Evolutionary conservation across 2,113 vertebrate genomes (phyloP).

Genomic region (Cyanoliseus patagonus): DNA sequence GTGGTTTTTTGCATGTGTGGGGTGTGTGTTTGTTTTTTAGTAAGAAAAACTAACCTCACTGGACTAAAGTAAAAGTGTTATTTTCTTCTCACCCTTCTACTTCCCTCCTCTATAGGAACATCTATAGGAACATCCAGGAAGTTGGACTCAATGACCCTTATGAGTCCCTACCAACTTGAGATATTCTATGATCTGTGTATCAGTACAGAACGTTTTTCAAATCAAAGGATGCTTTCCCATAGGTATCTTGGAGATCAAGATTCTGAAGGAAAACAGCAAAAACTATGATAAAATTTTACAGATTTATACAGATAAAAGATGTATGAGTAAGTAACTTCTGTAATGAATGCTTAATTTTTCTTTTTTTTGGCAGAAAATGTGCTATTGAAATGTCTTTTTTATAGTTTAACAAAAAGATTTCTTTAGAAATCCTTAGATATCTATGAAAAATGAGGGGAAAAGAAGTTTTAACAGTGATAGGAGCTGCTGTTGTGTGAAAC

Average conservation of each 20-base stretch:
- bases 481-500: neutral
- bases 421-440: neutral
- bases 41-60: neutral
- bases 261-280: neutral
- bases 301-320: neutral
- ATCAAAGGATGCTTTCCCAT: neutral
- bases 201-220: neutral
- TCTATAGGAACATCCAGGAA: neutral
- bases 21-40: neutral
- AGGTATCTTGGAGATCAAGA: neutral
- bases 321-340: neutral
- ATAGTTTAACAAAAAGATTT: neutral
- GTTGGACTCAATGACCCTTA: neutral
- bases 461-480: neutral
- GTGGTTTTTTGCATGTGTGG: neutral
- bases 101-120: neutral
- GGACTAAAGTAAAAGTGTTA: neutral
- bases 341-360: neutral
- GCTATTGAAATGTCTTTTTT: neutral
- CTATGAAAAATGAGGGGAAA: neutral
- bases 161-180: neutral
- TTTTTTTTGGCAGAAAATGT: neutral
- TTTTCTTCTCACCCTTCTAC: neutral
- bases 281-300: neutral
- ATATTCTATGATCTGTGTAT: neutral